Conservation (phyloP, 2,888 invertebrate genomes). For the Meghimatium bilineatum region DNA sequence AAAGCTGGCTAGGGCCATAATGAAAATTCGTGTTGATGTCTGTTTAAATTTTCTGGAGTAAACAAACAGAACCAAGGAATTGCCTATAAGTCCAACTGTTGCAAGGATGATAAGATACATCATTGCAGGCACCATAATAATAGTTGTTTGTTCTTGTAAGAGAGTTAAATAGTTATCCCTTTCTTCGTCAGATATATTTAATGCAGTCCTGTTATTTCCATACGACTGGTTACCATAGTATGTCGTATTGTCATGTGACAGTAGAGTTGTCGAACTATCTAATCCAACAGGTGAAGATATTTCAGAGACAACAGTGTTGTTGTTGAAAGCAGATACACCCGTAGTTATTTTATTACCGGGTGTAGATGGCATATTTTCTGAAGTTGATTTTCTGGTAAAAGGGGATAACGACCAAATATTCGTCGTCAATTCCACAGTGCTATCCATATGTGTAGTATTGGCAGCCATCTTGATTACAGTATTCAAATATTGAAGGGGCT, state of each 20-base stretch:
- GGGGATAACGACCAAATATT: not conserved
- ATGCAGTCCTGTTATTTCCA: not conserved
- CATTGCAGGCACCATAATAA: slow-evolving; percentile 36
- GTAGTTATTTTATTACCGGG: slow-evolving; percentile 32
- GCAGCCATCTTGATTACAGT: not conserved
- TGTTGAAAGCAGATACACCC: not conserved
- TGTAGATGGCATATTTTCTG: slow-evolving; percentile 1
- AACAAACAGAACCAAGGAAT: slow-evolving; percentile 42
- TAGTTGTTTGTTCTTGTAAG: slow-evolving; percentile 25
- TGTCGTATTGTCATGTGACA: not conserved
- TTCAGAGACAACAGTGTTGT: not conserved
- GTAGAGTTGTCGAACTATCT: not conserved
- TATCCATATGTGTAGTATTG: not conserved
- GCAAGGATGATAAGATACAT: slow-evolving; percentile 30
- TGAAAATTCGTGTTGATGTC: slow-evolving; percentile 42
- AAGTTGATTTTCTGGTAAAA: not conserved
- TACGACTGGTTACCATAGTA: not conserved
- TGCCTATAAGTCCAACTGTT: slow-evolving; percentile 43
- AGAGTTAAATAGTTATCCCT: not conserved
- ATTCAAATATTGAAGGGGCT: not conserved
- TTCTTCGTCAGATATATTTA: slow-evolving; percentile 17
- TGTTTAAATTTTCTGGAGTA: slow-evolving; percentile 45
- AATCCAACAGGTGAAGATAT: not conserved
- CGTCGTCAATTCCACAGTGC: not conserved
- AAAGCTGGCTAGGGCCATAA: slow-evolving; percentile 40